Evolutionary conservation across 2,888 invertebrate species (phyloP).

Genomic region (Drosophila nigricruria): DNA sequence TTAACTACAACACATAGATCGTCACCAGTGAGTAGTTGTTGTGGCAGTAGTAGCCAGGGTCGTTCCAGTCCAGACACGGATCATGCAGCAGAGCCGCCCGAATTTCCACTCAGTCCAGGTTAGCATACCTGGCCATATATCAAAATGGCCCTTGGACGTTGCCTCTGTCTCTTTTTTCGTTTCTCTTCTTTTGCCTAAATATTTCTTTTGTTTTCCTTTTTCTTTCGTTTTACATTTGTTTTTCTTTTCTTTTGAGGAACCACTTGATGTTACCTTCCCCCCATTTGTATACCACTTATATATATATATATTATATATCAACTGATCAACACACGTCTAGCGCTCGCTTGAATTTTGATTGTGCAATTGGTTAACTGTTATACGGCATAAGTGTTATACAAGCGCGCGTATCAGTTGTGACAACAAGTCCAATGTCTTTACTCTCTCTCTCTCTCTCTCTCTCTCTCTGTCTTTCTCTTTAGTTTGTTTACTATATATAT

Average conservation of each 20-base stretch:
- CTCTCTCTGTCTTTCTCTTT: slow-evolving; percentile 16
- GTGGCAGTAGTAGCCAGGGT: slow-evolving; percentile 86
- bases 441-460: slow-evolving; percentile 22
- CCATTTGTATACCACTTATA: slow-evolving; percentile 23
- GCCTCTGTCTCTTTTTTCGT: slow-evolving; percentile 40
- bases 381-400: slow-evolving; percentile 64
- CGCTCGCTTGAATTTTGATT: slow-evolving; percentile 48
- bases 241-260: slow-evolving; percentile 35
- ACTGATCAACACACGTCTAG: slow-evolving; percentile 26
- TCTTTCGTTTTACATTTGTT: slow-evolving; percentile 25
- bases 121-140: slow-evolving; percentile 83
- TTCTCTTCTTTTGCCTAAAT: slow-evolving; percentile 17
- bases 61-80: slow-evolving; percentile 86
- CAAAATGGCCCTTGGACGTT: slow-evolving; percentile 52
- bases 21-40: slow-evolving; percentile 86
- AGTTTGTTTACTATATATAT: slow-evolving; percentile 28
- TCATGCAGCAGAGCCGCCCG: slow-evolving; percentile 84
- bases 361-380: slow-evolving; percentile 62
- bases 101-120: slow-evolving; percentile 86
- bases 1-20: slow-evolving; percentile 85
- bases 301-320: slow-evolving; percentile 6
- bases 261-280: slow-evolving; percentile 43
- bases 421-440: slow-evolving; percentile 31
- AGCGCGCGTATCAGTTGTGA: slow-evolving; percentile 30
- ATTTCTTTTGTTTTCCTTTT: slow-evolving; percentile 16